Base-by-base conservation (phyloP, 2,113 vertebrate species). In the Neoarius graeffei region DNA sequence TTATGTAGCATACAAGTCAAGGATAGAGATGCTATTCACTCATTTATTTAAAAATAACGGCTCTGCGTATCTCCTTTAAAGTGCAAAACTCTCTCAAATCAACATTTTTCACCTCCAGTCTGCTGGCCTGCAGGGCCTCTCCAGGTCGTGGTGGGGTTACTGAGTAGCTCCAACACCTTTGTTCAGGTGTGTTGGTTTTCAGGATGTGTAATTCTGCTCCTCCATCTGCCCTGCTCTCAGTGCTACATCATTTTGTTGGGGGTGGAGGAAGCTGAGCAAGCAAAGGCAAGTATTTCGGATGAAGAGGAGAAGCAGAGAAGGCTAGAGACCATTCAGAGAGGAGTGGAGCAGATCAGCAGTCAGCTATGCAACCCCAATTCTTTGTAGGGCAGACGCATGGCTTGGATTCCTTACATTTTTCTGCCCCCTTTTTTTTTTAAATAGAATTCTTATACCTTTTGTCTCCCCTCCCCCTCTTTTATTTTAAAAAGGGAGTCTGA, bases 211-310 rank as follows among this genome's bases (percentile, higher is more conserved):
- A 0, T 15, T 1, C 7, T 59, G 15, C 1, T n/a, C 88, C 17
- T 42, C 25, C 4, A 4, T 56, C 20, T 86, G 35, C 15, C 27
- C 25, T 86, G 19, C 56, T 5, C 35, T 88, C 87, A 99, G 98
- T 93, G 98, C 86, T 99, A 96, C 60, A 90, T 97, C 84, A 94
- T 94, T 88, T 90, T 99, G 90, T 87, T 99, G 82, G 96, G 97
- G 66, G 94, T 98, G 73, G 98, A 99, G 86, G 97, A 98, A 84
- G 73, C 69, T 0, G 93, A 95, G 85, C 89, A 92, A 91, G 85
- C 87, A 89, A 98, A 96, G 91, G 89, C 85, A 23, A 83, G 89
- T 0, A 74, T 91, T 1, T 56, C 92, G 14, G 89, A 87, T 0
- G 95, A 96, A 69, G 92, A 94, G 7, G 94, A 97, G 77, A 92